Conservation (phyloP, 1,140 invertebrate species). For the Protaetia brevitarsis region DNA sequence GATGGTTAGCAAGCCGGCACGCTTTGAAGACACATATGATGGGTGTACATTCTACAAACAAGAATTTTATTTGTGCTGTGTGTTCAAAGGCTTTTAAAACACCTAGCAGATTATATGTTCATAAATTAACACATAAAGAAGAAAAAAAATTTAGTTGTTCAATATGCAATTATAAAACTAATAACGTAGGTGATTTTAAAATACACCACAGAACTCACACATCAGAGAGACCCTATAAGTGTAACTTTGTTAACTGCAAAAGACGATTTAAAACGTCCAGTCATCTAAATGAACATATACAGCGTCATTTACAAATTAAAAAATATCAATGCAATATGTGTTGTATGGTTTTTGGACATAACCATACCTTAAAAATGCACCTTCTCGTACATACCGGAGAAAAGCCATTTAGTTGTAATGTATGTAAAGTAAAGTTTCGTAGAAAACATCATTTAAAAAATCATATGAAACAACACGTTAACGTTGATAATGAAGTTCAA, state of each 20-base stretch:
- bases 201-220: conserved; percentile 27
- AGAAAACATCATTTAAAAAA: conserved; percentile 26
- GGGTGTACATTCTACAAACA: conserved; percentile 22
- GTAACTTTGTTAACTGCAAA: conserved; percentile 26
- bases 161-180: conserved; percentile 25
- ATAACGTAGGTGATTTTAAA: conserved; percentile 25
- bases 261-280: conserved; percentile 27
- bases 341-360: conserved; percentile 2
- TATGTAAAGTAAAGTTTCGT: conserved; percentile 24
- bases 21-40: conserved; percentile 25
- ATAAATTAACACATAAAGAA: conserved; percentile 24
- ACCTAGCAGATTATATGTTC: conserved; percentile 18
- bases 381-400: conserved; percentile 25
- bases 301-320: conserved; percentile 25
- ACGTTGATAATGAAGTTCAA: not conserved
- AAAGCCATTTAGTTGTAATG: conserved; percentile 21
- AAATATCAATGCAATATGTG: conserved; percentile 25
- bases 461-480: conserved; percentile 27
- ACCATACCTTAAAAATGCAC: conserved; percentile 25
- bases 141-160: conserved; percentile 25
- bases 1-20: conserved; percentile 19
- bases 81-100: conserved; percentile 25
- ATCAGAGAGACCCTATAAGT: conserved; percentile 25
- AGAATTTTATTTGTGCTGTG: not conserved
- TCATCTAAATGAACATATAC: conserved; percentile 26